Evolutionary conservation across 2,113 vertebrate species (phyloP).

Genomic region (Lutjanus erythropterus): DNA sequence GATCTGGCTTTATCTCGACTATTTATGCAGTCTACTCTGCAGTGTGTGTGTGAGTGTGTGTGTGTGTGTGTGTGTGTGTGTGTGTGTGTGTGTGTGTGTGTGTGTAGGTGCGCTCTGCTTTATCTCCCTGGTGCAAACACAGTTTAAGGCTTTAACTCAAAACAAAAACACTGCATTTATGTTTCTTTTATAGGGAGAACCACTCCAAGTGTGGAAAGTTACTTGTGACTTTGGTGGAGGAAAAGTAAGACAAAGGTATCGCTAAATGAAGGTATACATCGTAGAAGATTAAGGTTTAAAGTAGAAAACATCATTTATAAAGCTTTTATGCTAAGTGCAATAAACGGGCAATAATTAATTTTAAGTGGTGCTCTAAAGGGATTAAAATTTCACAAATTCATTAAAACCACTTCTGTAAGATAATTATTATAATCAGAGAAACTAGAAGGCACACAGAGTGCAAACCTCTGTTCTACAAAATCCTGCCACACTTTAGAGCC

Average conservation of each 20-base stretch:
- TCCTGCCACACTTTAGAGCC: background rate
- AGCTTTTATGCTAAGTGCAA: background rate
- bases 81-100: slow-evolving; percentile 6
- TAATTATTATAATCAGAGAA: slow-evolving; percentile 12
- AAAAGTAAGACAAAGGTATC: background rate
- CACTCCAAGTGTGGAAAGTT: background rate
- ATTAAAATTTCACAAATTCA: background rate
- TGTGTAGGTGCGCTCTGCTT: background rate
- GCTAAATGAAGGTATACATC: no score
- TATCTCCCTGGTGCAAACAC: slow-evolving; percentile 7
- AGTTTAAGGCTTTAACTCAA: background rate
- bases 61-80: background rate
- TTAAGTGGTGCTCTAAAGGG: background rate
- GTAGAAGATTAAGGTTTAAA: background rate
- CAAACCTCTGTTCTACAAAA: background rate
- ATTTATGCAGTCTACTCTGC: slow-evolving; percentile 1
- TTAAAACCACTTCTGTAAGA: slow-evolving; percentile 8
- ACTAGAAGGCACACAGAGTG: background rate
- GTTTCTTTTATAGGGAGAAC: slow-evolving; percentile 10
- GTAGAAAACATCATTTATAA: background rate
- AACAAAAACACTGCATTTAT: background rate
- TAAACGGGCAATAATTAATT: background rate
- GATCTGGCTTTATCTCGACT: background rate
- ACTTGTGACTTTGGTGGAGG: background rate
- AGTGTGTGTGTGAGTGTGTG: slow-evolving; percentile 5